A percentile compares a stretch with the other conserved stretches of the same genome.
Evolutionary conservation across 2,113 vertebrate species (phyloP).

Genomic region (Calidris pygmaea): DNA sequence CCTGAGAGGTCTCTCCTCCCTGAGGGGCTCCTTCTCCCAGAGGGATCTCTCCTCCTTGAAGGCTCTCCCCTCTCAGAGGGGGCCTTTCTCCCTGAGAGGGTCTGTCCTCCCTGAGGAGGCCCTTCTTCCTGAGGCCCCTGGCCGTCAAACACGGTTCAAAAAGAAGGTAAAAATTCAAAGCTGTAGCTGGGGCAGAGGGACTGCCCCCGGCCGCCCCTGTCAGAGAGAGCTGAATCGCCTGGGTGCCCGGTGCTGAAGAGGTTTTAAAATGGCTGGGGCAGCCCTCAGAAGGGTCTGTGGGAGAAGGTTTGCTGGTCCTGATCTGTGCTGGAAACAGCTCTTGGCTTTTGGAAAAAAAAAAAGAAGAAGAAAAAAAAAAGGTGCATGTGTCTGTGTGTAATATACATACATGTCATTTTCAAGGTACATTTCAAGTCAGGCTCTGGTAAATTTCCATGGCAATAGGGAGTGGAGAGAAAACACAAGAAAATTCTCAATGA

Average conservation of each 20-base stretch:
- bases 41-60: no score
- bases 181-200: fast-evolving
- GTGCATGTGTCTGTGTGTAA: neutral
- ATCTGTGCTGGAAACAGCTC: neutral
- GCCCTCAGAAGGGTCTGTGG: neutral
- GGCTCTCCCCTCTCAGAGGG: no score
- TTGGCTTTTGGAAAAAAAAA: neutral
- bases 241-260: fast-evolving
- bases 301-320: neutral
- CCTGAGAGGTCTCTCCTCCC: no score
- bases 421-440: neutral
- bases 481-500: neutral
- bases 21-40: no score
- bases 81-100: no score
- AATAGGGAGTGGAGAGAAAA: neutral
- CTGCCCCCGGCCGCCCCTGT: fast-evolving
- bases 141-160: neutral
- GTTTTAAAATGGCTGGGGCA: neutral
- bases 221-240: fast-evolving
- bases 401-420: fast-evolving
- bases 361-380: neutral
- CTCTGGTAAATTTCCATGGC: neutral
- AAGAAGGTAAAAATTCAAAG: neutral
- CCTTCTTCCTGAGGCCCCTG: neutral
- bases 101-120: fast-evolving